Evolutionary conservation across 1,140 invertebrate species (phyloP).

Genomic region (Procambarus clarkii): DNA sequence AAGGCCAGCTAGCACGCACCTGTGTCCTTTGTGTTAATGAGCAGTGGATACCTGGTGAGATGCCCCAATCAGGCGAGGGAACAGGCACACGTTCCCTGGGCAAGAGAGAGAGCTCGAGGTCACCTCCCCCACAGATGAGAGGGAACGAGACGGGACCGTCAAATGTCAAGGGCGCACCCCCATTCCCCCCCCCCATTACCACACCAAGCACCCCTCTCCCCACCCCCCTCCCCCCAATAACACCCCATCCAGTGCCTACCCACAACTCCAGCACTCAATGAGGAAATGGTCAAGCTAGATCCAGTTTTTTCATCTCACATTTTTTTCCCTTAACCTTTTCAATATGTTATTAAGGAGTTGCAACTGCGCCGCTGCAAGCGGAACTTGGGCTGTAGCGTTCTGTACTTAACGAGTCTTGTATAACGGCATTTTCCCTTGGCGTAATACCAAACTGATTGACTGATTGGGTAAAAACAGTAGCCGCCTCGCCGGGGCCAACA

Average conservation of each 20-base stretch:
- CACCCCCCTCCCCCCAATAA: too few species aligned
- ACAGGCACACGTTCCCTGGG: too few species aligned
- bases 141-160: not conserved
- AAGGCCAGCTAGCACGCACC: too few species aligned
- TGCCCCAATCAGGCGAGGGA: too few species aligned
- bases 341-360: not conserved
- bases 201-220: too few species aligned
- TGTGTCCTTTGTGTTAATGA: too few species aligned
- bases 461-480: too few species aligned
- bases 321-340: not conserved
- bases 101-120: not conserved
- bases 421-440: not conserved
- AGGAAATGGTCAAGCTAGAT: constrained; percentile 20
- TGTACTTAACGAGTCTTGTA: not conserved
- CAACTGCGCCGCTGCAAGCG: not conserved
- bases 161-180: constrained; percentile 30
- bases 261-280: not conserved
- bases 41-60: too few species aligned
- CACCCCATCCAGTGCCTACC: too few species aligned
- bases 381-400: not conserved
- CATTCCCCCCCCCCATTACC: not conserved
- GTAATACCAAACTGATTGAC: not conserved
- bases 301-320: not conserved
- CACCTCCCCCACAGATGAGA: not conserved
- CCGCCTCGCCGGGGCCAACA: too few species aligned